Evolutionary conservation across 1,140 invertebrate genomes (phyloP), one percentile per base, ranked within the genome.

Genomic region (Euura lappo): DNA sequence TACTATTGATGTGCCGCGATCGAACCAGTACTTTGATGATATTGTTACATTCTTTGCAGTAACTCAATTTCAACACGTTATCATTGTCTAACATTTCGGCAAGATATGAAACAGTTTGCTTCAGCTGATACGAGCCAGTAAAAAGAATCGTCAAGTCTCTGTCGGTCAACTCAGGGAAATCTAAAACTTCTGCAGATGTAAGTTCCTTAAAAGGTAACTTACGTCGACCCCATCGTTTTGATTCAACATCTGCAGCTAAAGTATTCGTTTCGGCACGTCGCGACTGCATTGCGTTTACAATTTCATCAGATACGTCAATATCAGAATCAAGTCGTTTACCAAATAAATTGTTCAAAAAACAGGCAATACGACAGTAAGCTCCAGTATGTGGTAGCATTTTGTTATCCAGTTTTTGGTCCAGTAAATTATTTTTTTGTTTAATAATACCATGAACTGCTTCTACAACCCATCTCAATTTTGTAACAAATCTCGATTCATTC

Each of bases 381-480:
- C 11, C 6, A 7, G 47, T 11, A 7, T 51, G 6, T 51, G 65
- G 74, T 44, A 75, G 28, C 28, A 75, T 13, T 46, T 76, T 76
- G 46, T 77, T 77, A 47, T 75, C 74, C 10, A 75, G 28, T 65
- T 45, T 70, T 67, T 77, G n/a, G 71, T 77, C 46, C 60, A 77
- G 71, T 45, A 76, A 51, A 11, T 72, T 47, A 68, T 67, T 74
- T 60, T 78, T 78, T 71, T 76, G 44, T 60, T 46, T 67, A 43
- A 77, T 70, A 10, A 70, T 66, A 8, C 81, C 79, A 75, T 82
- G 80, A n/a, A 77, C 76, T 7, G 77, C 70, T 76, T 83, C 80
- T 45, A 83, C 78, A 4, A 77, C n/a, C n/a, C n/a, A n/a, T n/a
- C n/a, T n/a, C n/a, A n/a, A n/a, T n/a, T n/a, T n/a, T n/a, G n/a